These are phyloP conservation scores for Leptobrachium leishanense DNA, from an alignment of 2,113 vertebrate genomes.

Conservation along the genomic window DNA sequence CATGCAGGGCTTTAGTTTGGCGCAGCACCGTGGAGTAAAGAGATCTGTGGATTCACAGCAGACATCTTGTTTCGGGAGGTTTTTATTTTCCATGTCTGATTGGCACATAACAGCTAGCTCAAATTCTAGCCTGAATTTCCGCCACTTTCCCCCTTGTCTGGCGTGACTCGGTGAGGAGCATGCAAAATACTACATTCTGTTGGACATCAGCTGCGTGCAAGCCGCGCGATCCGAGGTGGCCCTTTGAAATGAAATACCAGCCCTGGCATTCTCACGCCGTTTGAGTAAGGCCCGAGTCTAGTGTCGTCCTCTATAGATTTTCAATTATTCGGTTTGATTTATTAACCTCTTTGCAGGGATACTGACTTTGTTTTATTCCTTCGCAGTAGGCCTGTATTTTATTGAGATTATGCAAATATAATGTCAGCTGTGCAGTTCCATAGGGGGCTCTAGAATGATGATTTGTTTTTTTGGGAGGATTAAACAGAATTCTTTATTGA, in stretches of 20 bases:
- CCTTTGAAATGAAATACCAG: slow-evolving; percentile 47
- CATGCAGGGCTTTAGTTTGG: slow-evolving; percentile 60
- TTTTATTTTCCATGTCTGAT: slow-evolving; percentile 59
- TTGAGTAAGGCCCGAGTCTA: neutral
- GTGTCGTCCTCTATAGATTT: slow-evolving; percentile 22
- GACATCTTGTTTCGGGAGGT: slow-evolving; percentile 59
- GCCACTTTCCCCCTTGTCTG: slow-evolving; percentile 47
- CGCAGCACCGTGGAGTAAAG: slow-evolving; percentile 46
- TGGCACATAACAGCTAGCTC: slow-evolving; percentile 61
- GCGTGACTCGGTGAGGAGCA: slow-evolving; percentile 32
- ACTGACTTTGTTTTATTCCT: slow-evolving; percentile 42
- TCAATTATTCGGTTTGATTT: slow-evolving; percentile 43
- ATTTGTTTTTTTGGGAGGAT: neutral
- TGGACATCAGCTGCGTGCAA: slow-evolving; percentile 44
- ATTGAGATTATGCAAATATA: slow-evolving; percentile 34
- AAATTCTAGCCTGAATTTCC: slow-evolving; percentile 41
- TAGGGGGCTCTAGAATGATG: neutral
- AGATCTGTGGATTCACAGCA: slow-evolving; percentile 62
- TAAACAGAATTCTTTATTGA: neutral
- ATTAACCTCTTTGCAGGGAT: slow-evolving; percentile 33
- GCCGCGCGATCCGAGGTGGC: neutral
- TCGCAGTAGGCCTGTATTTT: slow-evolving; percentile 20
- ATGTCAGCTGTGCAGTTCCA: slow-evolving; percentile 29
- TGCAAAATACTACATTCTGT: slow-evolving; percentile 47
- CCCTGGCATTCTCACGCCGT: slow-evolving; percentile 45